Conservation (phyloP, 2,888 invertebrate genomes). For the Lumbricus terrestris region DNA sequence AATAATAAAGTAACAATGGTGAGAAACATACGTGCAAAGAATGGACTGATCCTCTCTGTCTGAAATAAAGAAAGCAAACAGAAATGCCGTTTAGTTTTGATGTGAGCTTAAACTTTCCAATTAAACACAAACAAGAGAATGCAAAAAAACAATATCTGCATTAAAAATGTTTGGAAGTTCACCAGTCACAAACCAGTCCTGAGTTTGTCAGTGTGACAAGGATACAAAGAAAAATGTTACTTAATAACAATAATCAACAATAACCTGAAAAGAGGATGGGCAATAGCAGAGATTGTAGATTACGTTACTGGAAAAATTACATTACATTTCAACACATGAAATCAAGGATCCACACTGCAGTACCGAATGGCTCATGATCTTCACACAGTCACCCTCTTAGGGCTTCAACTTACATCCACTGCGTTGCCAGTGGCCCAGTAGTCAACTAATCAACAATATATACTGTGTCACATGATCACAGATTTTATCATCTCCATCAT, state of each 20-base stretch:
- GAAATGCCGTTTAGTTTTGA: background rate
- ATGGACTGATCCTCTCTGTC: constrained; percentile 99
- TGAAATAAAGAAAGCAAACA: constrained; percentile 61
- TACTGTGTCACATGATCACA: too few relatives aligned
- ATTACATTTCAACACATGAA: background rate
- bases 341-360: background rate
- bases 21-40: constrained; percentile 75
- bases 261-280: too few relatives aligned
- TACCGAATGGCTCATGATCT: background rate
- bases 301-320: too few relatives aligned
- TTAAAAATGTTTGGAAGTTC: too few relatives aligned
- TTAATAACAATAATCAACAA: too few relatives aligned
- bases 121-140: too few relatives aligned
- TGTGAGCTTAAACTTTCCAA: background rate
- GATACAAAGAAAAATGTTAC: too few relatives aligned
- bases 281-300: too few relatives aligned
- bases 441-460: background rate
- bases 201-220: too few relatives aligned
- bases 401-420: background rate
- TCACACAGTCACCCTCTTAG: background rate
- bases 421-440: background rate
- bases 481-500: too few relatives aligned
- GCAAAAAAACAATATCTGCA: too few relatives aligned
- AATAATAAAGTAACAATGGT: background rate
- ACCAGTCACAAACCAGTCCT: too few relatives aligned